These are phyloP conservation scores for Augochlora pura DNA, from an alignment of 1,140 invertebrate species.

Conservation along the genomic window DNA sequence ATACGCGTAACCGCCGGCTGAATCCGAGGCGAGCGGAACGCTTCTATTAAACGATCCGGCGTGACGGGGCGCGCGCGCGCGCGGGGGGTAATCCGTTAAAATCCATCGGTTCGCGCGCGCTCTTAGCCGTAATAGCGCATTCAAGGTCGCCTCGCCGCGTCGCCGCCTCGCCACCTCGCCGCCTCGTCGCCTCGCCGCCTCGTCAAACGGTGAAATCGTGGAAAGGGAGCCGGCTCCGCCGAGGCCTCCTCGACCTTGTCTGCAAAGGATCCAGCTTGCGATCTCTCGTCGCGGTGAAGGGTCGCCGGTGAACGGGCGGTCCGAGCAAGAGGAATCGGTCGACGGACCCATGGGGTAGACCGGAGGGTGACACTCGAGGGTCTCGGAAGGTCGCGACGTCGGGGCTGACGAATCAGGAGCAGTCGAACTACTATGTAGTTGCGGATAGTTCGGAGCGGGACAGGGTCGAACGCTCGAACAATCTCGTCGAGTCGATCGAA, in stretches of 20 bases:
- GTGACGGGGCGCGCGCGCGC: not conserved
- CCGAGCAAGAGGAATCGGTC: not conserved
- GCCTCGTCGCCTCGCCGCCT: not conserved
- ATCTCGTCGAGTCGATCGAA: constrained; percentile 47
- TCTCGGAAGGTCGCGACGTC: constrained; percentile 65
- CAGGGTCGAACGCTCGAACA: constrained; percentile 54
- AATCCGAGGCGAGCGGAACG: not conserved
- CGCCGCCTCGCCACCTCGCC: no score
- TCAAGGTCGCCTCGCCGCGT: constrained; percentile 42
- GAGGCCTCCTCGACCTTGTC: constrained; percentile 14
- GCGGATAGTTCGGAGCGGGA: constrained; percentile 56
- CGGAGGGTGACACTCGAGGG: constrained; percentile 51
- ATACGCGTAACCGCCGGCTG: not conserved
- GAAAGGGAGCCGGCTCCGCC: not conserved
- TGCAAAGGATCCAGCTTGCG: not conserved
- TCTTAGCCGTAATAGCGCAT: constrained; percentile 47
- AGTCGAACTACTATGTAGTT: constrained; percentile 64
- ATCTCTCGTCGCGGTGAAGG: not conserved
- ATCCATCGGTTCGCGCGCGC: constrained; percentile 25
- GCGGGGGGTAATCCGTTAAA: constrained; percentile 14
- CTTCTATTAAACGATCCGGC: not conserved
- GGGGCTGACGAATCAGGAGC: constrained; percentile 55
- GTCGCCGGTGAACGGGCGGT: no score
- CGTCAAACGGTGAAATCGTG: constrained; percentile 7
- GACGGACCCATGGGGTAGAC: not conserved